These are phyloP conservation scores for Gymnoscopelus braueri DNA, from an alignment of 2,797 vertebrate species.

Conservation along the genomic window DNA sequence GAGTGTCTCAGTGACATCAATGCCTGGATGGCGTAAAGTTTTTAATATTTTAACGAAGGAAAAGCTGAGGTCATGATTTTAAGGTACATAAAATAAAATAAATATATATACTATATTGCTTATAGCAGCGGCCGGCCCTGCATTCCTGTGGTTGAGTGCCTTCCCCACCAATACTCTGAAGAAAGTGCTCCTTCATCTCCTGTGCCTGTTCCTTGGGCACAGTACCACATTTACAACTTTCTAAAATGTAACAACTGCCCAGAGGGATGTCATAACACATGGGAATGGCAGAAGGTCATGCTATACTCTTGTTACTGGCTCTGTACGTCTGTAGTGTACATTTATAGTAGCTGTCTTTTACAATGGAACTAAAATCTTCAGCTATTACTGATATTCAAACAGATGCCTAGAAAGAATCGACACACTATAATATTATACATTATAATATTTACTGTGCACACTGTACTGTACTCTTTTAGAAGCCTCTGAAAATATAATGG, in stretches of 20 bases:
- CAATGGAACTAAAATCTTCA: slow-evolving; percentile 11
- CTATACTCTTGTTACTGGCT: background rate
- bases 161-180: slow-evolving; percentile 39
- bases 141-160: slow-evolving; percentile 30
- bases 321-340: slow-evolving; percentile 9
- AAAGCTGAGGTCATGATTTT: too few relatives aligned
- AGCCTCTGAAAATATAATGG: slow-evolving; percentile 1
- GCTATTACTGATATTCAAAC: background rate
- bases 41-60: too few relatives aligned
- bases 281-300: slow-evolving; percentile 30
- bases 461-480: background rate
- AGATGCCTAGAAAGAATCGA: background rate
- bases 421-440: background rate
- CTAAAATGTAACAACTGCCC: slow-evolving; percentile 47
- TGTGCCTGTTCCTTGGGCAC: slow-evolving; percentile 34
- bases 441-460: background rate
- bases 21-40: too few relatives aligned
- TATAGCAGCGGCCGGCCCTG: slow-evolving; percentile 1
- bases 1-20: too few relatives aligned
- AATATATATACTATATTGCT: too few relatives aligned
- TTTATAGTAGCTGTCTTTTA: background rate
- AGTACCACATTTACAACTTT: slow-evolving; percentile 39
- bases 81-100: too few relatives aligned
- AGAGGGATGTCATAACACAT: slow-evolving; percentile 55
- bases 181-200: slow-evolving; percentile 43